Percentiles rank a stretch among this genome's conserved stretches.
Evolutionary conservation across 1,140 invertebrate species (phyloP).

Genomic region (Thaumetopoea pityocampa): DNA sequence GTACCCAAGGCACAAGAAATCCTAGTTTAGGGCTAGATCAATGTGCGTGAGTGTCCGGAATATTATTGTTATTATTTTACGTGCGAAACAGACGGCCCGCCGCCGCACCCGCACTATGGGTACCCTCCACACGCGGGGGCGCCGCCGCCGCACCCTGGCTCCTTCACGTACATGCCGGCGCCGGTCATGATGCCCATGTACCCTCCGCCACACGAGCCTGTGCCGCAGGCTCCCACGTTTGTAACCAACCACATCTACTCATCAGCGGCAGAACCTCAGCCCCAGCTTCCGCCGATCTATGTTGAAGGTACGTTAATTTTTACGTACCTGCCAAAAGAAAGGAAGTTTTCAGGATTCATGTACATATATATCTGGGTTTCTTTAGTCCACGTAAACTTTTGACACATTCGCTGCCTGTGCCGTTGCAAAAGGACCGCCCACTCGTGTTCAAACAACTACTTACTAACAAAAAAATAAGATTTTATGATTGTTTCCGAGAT

Average conservation of each 20-base stretch:
- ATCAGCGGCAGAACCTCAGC: conserved; percentile 22
- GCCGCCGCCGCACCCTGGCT: conserved; percentile 29
- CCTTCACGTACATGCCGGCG: conserved; percentile 42
- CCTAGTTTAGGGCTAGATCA: too few relatives aligned
- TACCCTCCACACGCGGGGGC: conserved; percentile 21
- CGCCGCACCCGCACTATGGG: conserved; percentile 40
- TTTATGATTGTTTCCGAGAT: too few relatives aligned
- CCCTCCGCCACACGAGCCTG: conserved; percentile 23
- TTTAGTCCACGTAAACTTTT: too few relatives aligned
- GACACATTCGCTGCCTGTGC: too few relatives aligned
- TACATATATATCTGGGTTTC: not conserved
- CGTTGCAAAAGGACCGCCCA: too few relatives aligned
- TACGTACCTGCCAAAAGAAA: not conserved
- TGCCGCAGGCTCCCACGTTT: conserved; percentile 25
- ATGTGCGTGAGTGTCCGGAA: too few relatives aligned
- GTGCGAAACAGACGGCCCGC: conserved; percentile 32
- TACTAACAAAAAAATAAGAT: too few relatives aligned
- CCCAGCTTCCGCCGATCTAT: not conserved
- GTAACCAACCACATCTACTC: conserved; percentile 42
- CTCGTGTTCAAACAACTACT: too few relatives aligned
- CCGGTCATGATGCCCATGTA: conserved; percentile 54
- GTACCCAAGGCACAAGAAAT: too few relatives aligned
- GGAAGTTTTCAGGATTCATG: not conserved
- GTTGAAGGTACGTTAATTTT: not conserved
- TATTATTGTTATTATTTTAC: too few relatives aligned